Base-by-base conservation (phyloP, 53 echinoderm and acorn worm genomes). In the Paelopatides confundens region DNA sequence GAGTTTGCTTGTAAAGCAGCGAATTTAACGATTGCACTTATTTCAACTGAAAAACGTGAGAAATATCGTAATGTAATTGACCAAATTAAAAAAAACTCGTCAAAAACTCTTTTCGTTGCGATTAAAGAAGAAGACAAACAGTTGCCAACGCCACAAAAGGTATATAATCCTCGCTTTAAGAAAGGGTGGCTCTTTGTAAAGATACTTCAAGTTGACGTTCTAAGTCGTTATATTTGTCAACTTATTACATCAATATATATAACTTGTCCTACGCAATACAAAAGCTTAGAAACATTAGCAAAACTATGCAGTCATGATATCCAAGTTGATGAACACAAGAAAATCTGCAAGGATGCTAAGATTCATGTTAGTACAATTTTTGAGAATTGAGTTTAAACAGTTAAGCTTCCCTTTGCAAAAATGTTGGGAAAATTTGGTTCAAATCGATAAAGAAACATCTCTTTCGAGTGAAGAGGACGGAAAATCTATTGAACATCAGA, bases 141-240 rank as follows among this genome's bases (percentile, higher is more conserved):
- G 6, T 2, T 28, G 5, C 18, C 4, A 50, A 79, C 29, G 4
- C 32, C 52, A 79, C 52, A 51, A 51, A 79, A 79, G 48, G 53
- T 79, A 3, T 30, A 79, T 52, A 48, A 51, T 30, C 79, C 79
- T 11, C 43, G 31, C 4, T 79, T 50, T 33, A 53, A 52, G 26
- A 32, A 79, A 18, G 79, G 79, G 4, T 79, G 79, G 49, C 32
- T 78, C 32, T 79, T 79, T 79, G 79, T 79, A 23, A 79, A 54
- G 12, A 30, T 51, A 7, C 21, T 79, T 9, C 79, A 79, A 53
- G 51, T 79, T 31, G 79, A 79, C 48, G 32, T 79, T 31, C 32
- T 79, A 11, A 79, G 79, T 47, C 49, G 33, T 33, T 10, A 24
- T 12, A n/a, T 79, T 3, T 79, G 79, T 32, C 17, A 50, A 5